These are phyloP conservation scores for Amphimallon solstitiale DNA, from an alignment of 2,888 invertebrate species.

Conservation along the genomic window DNA sequence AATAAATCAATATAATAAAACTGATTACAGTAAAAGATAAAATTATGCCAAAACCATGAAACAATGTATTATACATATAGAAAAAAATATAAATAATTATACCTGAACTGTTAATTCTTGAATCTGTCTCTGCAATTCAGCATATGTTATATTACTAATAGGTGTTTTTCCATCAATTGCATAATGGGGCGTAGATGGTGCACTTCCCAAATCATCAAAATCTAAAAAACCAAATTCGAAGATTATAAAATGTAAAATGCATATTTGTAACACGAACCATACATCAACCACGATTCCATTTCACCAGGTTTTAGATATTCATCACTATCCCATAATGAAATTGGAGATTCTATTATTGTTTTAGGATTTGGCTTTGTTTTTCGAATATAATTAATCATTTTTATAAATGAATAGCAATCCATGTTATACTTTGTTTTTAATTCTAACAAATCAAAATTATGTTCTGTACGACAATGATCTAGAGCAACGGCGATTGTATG, in stretches of 20 bases:
- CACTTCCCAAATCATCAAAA: slow-evolving; percentile 65
- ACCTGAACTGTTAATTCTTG: slow-evolving; percentile 60
- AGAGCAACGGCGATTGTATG: slow-evolving; percentile 73
- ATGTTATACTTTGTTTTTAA: slow-evolving; percentile 77
- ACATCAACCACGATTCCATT: slow-evolving; percentile 85
- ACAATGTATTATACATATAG: neutral
- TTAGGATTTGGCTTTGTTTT: slow-evolving; percentile 69
- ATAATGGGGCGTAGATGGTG: slow-evolving; percentile 63
- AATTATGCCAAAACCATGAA: slow-evolving; percentile 6
- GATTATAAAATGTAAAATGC: slow-evolving; percentile 19
- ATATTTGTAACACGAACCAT: slow-evolving; percentile 66
- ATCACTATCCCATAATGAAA: slow-evolving; percentile 77
- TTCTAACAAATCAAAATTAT: slow-evolving; percentile 72
- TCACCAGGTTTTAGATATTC: slow-evolving; percentile 80
- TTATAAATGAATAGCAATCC: slow-evolving; percentile 85
- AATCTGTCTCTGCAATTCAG: slow-evolving; percentile 61
- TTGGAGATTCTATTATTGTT: slow-evolving; percentile 64
- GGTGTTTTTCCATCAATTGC: slow-evolving; percentile 63
- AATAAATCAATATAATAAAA: neutral
- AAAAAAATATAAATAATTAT: slow-evolving; percentile 23
- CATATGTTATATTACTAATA: slow-evolving; percentile 60
- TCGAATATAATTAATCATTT: slow-evolving; percentile 84
- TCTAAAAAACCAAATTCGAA: slow-evolving; percentile 57
- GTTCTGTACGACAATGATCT: slow-evolving; percentile 72
- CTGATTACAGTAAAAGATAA: too few species aligned